Conservation (phyloP, 2,113 vertebrate genomes). For the Gambusia affinis region DNA sequence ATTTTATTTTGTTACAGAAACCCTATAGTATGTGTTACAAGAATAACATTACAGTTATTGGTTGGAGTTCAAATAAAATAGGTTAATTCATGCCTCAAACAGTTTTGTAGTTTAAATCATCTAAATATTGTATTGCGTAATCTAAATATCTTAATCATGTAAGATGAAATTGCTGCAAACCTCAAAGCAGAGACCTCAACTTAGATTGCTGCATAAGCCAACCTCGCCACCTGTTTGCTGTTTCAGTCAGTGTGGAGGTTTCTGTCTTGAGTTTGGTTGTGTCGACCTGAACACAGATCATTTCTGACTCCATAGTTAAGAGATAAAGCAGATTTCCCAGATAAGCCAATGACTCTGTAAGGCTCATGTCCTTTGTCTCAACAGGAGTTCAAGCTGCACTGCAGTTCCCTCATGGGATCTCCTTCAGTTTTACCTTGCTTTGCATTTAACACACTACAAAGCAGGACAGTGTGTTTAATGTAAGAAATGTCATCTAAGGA, state of each 20-base stretch:
- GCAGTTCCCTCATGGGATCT: too few relatives aligned
- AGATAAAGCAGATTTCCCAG: not conserved
- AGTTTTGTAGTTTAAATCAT: slow-evolving; percentile 22
- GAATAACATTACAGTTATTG: slow-evolving; percentile 31
- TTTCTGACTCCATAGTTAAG: too few relatives aligned
- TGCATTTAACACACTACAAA: not conserved
- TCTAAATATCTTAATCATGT: slow-evolving; percentile 57
- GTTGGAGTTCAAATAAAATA: slow-evolving; percentile 49
- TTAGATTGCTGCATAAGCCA: not conserved
- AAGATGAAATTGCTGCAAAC: slow-evolving; percentile 54
- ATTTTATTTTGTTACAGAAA: slow-evolving; percentile 9
- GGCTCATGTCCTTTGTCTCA: not conserved
- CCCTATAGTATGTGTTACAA: slow-evolving; percentile 12
- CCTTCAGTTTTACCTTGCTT: not conserved
- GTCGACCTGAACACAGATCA: too few relatives aligned
- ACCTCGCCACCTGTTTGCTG: slow-evolving; percentile 38
- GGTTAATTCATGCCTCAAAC: slow-evolving; percentile 56
- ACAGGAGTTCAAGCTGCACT: not conserved
- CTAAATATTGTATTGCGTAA: slow-evolving; percentile 35
- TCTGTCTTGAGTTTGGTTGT: not conserved
- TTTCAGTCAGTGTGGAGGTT: not conserved
- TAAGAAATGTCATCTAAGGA: not conserved
- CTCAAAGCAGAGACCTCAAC: slow-evolving; percentile 32
- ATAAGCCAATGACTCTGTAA: not conserved
- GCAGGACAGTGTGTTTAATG: not conserved